phyloP scores from a whole-genome alignment of 2,113 vertebrate genomes.

The Platichthys stellatus region DNA sequence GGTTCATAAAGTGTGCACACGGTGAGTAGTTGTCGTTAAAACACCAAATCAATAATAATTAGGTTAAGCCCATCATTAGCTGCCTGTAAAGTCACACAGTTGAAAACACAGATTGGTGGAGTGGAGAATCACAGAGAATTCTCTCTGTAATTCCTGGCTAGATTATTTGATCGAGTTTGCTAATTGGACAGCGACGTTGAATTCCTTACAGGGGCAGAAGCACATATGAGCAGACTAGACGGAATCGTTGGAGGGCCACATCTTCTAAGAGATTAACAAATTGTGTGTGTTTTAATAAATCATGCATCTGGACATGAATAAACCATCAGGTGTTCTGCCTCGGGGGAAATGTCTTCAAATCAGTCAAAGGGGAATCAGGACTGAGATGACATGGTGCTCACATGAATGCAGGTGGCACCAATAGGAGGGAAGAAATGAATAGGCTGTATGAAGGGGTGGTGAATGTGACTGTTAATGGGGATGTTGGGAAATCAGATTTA shows the following conservation, averaged over 20 bases:
- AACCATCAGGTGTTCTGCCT: conserved; percentile 37
- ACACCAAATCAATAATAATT: conserved; percentile 57
- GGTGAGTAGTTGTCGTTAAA: conserved; percentile 2
- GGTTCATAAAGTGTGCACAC: conserved; percentile 12
- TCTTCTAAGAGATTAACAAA: conserved; percentile 55
- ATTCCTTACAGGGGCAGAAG: conserved; percentile 42
- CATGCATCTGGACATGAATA: conserved; percentile 65
- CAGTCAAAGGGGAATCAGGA: conserved; percentile 17
- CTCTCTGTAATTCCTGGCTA: conserved; percentile 36
- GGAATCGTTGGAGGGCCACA: conserved; percentile 17
- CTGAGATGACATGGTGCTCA: conserved; percentile 7
- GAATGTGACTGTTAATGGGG: conserved; percentile 2
- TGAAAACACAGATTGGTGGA: conserved; percentile 17
- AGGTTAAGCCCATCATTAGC: conserved; percentile 55
- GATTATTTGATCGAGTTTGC: conserved; percentile 33
- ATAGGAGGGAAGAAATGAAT: background rate
- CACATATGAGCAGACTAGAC: conserved; percentile 40
- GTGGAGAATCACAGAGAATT: conserved; percentile 41
- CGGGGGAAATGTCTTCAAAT: conserved; percentile 39
- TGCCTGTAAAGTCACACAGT: conserved; percentile 33
- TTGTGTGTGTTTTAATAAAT: conserved; percentile 56
- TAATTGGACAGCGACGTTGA: conserved; percentile 48
- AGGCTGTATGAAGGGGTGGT: background rate
- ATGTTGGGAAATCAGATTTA: conserved; percentile 3
- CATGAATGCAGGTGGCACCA: conserved; percentile 19